Percentiles rank a stretch among this genome's conserved stretches.
phyloP scores from a whole-genome alignment of 30 jellyfish, hydroid and myxozoan genomes.

The Rhopilema esculentum region DNA sequence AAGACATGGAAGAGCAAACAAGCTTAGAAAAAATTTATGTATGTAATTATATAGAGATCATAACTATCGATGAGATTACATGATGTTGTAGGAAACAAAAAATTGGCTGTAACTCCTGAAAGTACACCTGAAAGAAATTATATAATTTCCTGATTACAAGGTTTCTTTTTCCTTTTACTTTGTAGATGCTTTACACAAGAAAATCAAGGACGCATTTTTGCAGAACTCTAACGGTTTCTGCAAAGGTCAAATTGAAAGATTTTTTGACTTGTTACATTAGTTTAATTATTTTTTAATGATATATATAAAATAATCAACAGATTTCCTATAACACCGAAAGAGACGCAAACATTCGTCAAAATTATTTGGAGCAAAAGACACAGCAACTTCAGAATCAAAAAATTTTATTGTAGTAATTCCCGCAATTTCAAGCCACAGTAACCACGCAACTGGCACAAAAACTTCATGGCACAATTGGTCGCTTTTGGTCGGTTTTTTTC shows the following conservation, averaged over 20 bases:
- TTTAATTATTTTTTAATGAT: too few species aligned
- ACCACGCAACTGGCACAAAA: slow-evolving; percentile 8
- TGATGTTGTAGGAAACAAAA: neutral
- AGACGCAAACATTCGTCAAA: slow-evolving; percentile 8
- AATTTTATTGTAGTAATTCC: neutral
- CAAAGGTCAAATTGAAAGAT: neutral
- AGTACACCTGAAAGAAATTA: neutral
- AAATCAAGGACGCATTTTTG: neutral
- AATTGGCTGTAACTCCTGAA: neutral
- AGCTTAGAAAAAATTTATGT: neutral
- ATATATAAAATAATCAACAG: neutral
- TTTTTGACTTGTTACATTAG: neutral
- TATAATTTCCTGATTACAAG: neutral
- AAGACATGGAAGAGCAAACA: neutral
- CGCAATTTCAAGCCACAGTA: neutral
- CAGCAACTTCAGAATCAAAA: neutral
- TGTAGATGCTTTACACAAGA: neutral
- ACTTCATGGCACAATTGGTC: neutral
- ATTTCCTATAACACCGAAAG: slow-evolving; percentile 1
- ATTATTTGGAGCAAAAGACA: neutral
- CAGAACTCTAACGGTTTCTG: neutral
- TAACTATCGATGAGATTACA: neutral
- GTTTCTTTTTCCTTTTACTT: neutral
- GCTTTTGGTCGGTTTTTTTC: neutral
- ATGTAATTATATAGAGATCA: neutral